Evolutionary conservation across 2,113 vertebrate species (phyloP).

Genomic region (Eonycteris spelaea): DNA sequence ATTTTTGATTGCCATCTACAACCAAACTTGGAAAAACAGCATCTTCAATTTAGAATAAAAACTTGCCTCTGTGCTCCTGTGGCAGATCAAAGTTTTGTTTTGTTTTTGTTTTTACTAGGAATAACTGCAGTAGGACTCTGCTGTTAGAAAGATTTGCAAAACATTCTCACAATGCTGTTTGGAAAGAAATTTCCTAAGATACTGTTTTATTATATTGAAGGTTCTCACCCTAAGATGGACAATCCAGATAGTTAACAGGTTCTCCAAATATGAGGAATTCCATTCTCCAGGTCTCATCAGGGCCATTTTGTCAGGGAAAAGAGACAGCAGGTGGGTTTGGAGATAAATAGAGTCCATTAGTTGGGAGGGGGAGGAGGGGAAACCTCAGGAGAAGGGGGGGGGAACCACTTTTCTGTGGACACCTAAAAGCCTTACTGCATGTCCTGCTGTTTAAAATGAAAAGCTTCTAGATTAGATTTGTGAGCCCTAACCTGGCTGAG

Average conservation of each 20-base stretch:
- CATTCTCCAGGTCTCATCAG: not conserved
- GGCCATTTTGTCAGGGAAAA: constrained; percentile 57
- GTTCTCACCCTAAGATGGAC: not conserved
- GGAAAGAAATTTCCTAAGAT: not conserved
- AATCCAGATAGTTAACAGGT: not conserved
- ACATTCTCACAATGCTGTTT: not conserved
- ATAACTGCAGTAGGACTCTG: not conserved
- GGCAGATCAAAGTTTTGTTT: not conserved
- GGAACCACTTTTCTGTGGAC: constrained; percentile 61
- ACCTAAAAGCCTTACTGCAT: constrained; percentile 69
- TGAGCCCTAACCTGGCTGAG: constrained; percentile 52
- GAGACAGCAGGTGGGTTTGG: constrained; percentile 57
- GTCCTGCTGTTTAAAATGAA: constrained; percentile 81
- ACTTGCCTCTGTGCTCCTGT: not conserved
- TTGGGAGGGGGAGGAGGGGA: not conserved
- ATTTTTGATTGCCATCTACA: not conserved
- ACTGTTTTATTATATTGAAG: not conserved
- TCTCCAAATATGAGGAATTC: not conserved
- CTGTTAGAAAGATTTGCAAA: not conserved
- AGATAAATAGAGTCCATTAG: constrained; percentile 47
- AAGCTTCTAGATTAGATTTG: constrained; percentile 57
- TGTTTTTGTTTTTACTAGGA: not conserved
- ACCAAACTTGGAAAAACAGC: not conserved
- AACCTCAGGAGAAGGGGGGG: not conserved
- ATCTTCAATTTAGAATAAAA: not conserved